phyloP scores from a whole-genome alignment of 2,888 invertebrate species.

The Copidosoma aretas region DNA sequence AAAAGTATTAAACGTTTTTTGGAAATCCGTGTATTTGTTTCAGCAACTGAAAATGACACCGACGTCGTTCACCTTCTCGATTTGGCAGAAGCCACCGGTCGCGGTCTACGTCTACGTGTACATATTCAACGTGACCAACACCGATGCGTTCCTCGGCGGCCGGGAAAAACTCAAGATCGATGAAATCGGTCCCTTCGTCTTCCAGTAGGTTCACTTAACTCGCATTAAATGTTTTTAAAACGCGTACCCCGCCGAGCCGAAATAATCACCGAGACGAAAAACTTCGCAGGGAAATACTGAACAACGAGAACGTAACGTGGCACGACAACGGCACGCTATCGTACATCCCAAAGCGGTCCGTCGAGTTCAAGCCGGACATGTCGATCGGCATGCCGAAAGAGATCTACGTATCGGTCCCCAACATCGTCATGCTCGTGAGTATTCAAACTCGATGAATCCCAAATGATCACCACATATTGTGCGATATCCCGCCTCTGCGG shows the following conservation, averaged over 20 bases:
- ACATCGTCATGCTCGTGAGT: slow-evolving; percentile 77
- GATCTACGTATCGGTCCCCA: slow-evolving; percentile 71
- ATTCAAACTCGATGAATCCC: slow-evolving; percentile 19
- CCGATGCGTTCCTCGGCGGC: slow-evolving; percentile 71
- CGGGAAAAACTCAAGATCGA: slow-evolving; percentile 72
- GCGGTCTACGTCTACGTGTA: slow-evolving; percentile 72
- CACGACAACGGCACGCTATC: slow-evolving; percentile 72
- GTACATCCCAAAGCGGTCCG: slow-evolving; percentile 68
- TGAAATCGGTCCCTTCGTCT: slow-evolving; percentile 83
- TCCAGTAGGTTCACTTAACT: slow-evolving; percentile 73
- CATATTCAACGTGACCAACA: slow-evolving; percentile 83
- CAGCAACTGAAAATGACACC: slow-evolving; percentile 66
- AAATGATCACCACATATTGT: too few relatives aligned
- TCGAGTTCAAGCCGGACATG: slow-evolving; percentile 69
- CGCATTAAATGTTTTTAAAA: too few relatives aligned
- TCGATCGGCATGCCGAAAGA: slow-evolving; percentile 70
- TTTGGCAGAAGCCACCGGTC: slow-evolving; percentile 73
- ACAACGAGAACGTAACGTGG: slow-evolving; percentile 72
- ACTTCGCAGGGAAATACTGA: slow-evolving; percentile 69
- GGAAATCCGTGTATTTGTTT: too few relatives aligned
- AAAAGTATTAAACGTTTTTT: too few relatives aligned
- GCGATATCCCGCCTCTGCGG: too few relatives aligned
- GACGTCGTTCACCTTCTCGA: slow-evolving; percentile 67
- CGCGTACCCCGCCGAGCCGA: too few relatives aligned
- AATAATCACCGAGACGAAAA: too few relatives aligned